phyloP scores from a whole-genome alignment of 53 echinoderm and acorn worm genomes.

The Apostichopus leukothele region DNA sequence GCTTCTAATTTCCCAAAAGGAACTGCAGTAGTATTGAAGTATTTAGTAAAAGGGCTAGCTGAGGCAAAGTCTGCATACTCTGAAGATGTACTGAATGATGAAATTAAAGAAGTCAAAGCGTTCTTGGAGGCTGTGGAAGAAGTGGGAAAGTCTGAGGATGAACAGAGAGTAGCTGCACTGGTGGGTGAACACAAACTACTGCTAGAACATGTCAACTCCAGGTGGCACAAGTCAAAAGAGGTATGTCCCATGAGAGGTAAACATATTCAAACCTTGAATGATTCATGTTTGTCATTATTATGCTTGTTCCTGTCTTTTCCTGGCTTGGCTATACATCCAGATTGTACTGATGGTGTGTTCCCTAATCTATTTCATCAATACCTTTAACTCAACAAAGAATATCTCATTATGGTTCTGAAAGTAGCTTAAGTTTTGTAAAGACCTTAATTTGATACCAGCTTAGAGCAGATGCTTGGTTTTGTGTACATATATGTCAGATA shows the following conservation, averaged over 20 bases:
- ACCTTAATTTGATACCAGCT: no score
- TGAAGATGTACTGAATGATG: slow-evolving; percentile 50
- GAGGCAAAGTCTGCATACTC: slow-evolving; percentile 39
- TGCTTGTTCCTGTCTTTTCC: no score
- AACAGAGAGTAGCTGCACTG: slow-evolving; percentile 51
- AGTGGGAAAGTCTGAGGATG: slow-evolving; percentile 50
- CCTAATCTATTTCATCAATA: no score
- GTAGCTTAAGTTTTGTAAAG: no score
- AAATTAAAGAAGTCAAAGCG: slow-evolving; percentile 51
- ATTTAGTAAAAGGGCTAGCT: slow-evolving; percentile 73
- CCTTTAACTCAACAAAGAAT: no score
- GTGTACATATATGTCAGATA: no score
- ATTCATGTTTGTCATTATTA: no score
- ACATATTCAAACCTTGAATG: neutral
- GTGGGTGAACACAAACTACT: slow-evolving; percentile 75
- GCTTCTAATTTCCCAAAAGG: slow-evolving; percentile 39
- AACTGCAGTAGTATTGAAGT: slow-evolving; percentile 75
- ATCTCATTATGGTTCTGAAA: no score
- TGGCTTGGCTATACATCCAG: no score
- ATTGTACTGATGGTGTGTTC: no score
- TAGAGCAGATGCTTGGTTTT: no score
- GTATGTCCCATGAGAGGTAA: slow-evolving; percentile 38
- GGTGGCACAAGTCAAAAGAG: slow-evolving; percentile 74
- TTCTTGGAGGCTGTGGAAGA: slow-evolving; percentile 77
- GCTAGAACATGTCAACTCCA: slow-evolving; percentile 79